Base-by-base conservation (phyloP, 2,797 vertebrate genomes). In the Distichodus sexfasciatus region DNA sequence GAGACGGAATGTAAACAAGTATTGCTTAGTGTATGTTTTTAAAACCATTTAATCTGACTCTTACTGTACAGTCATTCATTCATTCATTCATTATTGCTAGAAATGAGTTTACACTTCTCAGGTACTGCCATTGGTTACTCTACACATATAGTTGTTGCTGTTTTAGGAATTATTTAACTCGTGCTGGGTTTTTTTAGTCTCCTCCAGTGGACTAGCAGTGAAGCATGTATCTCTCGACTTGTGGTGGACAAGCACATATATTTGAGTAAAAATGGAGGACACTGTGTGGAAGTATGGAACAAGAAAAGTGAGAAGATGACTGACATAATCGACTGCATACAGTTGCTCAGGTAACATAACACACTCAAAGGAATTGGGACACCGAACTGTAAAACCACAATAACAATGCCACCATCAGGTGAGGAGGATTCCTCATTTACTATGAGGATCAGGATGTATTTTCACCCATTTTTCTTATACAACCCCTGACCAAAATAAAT, bases 211-310 rank as follows among this genome's bases (percentile, higher is more conserved):
- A 55, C 84, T 54, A 86, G 86, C 58, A 81, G 91, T 14, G 92
- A 95, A 43, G 88, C 91, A 4, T 92, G 90, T 54, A 94, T 98
- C 74, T 94, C 91, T 57, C 91, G 91, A 0, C 87, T 98, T 86
- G 95, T 85, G 14, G 94, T 96, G 69, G 96, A 98, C 47, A 93
- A 94, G 55, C 91, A 86, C 23, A 86, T 96, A 61, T 98, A 94
- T 79, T 73, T 98, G 71, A 95, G 93, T 76, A 97, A 96, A 89
- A 89, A 91, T 12, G 91, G 92, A 19, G 89, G 91, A 3, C 82
- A 94, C 0, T 82, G 89, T 6, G 92, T 99, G 1, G 96, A 98
- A 86, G 91, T 99, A 57, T 95, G 96, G 96, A 95, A 99, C 76
- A 96, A 94, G 86, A 95, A 92, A 79, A 93, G 88, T 0, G 93